Percentiles rank a stretch among this genome's conserved stretches.
These are phyloP conservation scores for Drosophila planitibia DNA, from an alignment of 2,888 invertebrate genomes.

Conservation along the genomic window DNA sequence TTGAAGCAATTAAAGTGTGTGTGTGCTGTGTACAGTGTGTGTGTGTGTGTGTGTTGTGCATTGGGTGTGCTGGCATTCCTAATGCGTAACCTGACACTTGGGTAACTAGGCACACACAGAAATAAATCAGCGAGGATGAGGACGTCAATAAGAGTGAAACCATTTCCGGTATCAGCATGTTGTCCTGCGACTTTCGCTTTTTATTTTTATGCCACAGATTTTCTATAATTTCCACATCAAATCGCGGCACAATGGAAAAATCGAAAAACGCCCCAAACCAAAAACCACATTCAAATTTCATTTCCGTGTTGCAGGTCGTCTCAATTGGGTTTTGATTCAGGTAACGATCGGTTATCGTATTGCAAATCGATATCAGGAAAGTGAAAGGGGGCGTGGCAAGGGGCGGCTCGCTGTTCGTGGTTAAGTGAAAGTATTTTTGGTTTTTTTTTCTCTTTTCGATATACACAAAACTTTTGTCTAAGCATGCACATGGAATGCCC, in stretches of 20 bases:
- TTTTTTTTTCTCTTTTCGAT: not conserved
- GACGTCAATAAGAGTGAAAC: slow-evolving; percentile 73
- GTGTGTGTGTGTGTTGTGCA: slow-evolving; percentile 20
- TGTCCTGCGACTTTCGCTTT: slow-evolving; percentile 76
- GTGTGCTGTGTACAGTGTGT: slow-evolving; percentile 3
- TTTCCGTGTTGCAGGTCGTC: slow-evolving; percentile 56
- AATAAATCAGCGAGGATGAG: slow-evolving; percentile 69
- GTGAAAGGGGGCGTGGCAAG: slow-evolving; percentile 41
- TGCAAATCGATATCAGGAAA: slow-evolving; percentile 62
- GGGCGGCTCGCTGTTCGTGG: slow-evolving; percentile 20
- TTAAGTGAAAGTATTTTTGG: slow-evolving; percentile 41
- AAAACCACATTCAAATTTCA: slow-evolving; percentile 74
- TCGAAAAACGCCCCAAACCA: slow-evolving; percentile 55
- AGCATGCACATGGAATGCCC: slow-evolving; percentile 32
- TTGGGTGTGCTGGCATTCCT: slow-evolving; percentile 53
- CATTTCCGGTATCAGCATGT: slow-evolving; percentile 79
- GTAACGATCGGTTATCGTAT: slow-evolving; percentile 76
- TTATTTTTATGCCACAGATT: slow-evolving; percentile 46
- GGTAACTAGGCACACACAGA: slow-evolving; percentile 66
- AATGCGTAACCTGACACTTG: slow-evolving; percentile 78
- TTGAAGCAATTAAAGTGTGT: slow-evolving; percentile 56
- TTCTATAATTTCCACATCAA: slow-evolving; percentile 75
- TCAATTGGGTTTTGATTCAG: slow-evolving; percentile 18
- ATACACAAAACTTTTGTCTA: not conserved
- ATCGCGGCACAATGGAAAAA: slow-evolving; percentile 57